phyloP scores from a whole-genome alignment of 2,113 vertebrate genomes.

The Acanthisitta chloris region DNA sequence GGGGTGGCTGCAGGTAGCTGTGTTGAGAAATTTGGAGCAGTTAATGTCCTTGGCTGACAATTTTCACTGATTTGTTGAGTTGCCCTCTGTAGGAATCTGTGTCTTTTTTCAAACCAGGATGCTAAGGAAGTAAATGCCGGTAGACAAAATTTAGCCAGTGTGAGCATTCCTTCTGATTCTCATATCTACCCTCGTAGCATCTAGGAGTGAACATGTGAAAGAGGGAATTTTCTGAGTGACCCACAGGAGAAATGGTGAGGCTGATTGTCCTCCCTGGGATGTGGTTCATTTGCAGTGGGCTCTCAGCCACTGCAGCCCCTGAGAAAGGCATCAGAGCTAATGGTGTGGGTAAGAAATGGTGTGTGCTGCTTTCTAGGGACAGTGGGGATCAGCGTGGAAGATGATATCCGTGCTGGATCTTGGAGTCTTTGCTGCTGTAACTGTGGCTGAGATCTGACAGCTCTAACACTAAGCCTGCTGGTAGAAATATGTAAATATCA shows the following conservation, averaged over 20 bases:
- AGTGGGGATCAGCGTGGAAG: not conserved
- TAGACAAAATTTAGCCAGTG: not conserved
- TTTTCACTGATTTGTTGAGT: not conserved
- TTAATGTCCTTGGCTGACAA: not conserved
- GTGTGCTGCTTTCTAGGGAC: not conserved
- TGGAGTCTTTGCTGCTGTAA: not conserved
- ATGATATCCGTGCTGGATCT: not conserved
- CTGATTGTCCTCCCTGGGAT: not conserved
- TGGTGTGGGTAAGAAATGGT: not conserved
- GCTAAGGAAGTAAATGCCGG: not conserved
- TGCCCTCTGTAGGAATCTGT: not conserved
- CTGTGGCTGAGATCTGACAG: not conserved
- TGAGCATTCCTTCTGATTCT: not conserved
- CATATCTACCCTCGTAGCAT: rapidly evolving
- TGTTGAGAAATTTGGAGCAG: rapidly evolving
- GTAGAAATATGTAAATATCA: slow-evolving; percentile 23
- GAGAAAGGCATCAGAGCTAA: not conserved
- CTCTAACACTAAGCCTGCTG: rapidly evolving
- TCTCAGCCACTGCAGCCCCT: not conserved
- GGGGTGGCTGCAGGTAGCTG: not conserved
- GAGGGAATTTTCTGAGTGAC: not conserved
- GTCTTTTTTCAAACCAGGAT: not conserved
- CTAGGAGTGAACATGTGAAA: rapidly evolving
- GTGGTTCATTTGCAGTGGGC: no score
- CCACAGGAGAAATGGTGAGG: not conserved